phyloP scores from a whole-genome alignment of 2,888 invertebrate genomes.

The Xestia sexstrigata region DNA sequence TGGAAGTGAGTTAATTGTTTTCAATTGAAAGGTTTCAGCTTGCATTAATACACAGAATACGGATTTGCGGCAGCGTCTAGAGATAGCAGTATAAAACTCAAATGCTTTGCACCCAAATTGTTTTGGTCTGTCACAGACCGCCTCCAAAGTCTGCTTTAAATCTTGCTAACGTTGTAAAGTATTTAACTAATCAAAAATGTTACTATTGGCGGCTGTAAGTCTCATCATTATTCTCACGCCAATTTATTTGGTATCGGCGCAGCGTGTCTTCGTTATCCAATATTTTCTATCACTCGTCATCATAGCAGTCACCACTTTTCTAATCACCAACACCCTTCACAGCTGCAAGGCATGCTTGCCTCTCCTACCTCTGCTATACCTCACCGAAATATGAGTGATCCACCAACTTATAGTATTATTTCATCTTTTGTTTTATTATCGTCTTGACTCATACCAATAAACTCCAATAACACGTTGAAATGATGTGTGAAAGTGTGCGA shows the following conservation, averaged over 20 bases:
- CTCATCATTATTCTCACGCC: not conserved
- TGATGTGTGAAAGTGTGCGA: constrained; percentile 25
- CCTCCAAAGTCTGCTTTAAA: not conserved
- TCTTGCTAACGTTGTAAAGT: not conserved
- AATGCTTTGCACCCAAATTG: not conserved
- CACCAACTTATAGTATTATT: not conserved
- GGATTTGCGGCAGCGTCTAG: not conserved
- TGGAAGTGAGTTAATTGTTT: not conserved
- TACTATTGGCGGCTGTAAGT: not conserved
- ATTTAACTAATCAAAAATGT: not conserved
- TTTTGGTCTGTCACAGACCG: not conserved
- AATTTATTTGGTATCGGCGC: not conserved
- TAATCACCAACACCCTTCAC: not conserved
- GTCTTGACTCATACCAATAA: not conserved
- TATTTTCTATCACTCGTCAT: not conserved
- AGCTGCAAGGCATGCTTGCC: not conserved
- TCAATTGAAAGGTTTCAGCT: not conserved
- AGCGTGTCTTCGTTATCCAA: not conserved
- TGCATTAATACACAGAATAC: not conserved
- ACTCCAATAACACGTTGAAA: constrained; percentile 21
- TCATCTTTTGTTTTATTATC: not conserved
- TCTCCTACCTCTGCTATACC: no score
- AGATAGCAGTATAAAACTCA: not conserved
- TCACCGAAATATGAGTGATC: not conserved
- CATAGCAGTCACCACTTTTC: not conserved